A percentile compares a stretch with the other conserved stretches of the same genome.
Evolutionary conservation across 2,888 invertebrate genomes (phyloP).

Genomic region (Orthosia cruda): DNA sequence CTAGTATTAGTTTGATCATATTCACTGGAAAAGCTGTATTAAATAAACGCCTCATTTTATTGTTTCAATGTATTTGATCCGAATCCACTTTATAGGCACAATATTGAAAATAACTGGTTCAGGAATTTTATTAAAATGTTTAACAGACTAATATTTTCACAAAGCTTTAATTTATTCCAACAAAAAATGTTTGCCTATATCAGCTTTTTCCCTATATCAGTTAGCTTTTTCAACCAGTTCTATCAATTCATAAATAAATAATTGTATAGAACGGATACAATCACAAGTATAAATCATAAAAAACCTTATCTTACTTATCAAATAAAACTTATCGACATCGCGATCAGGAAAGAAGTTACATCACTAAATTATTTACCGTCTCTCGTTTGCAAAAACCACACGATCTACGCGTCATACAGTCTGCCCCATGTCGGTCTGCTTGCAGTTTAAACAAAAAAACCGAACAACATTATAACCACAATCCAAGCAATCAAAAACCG

Average conservation of each 20-base stretch:
- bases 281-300: neutral
- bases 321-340: slow-evolving; percentile 54
- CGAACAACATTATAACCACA: slow-evolving; percentile 38
- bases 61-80: slow-evolving; percentile 8
- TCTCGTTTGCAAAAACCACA: slow-evolving; percentile 86
- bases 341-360: slow-evolving; percentile 60
- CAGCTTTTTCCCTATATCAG: neutral
- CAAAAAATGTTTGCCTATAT: neutral
- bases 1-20: too few species aligned
- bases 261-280: neutral
- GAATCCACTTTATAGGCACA: neutral
- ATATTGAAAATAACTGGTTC: slow-evolving; percentile 19
- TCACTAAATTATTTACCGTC: slow-evolving; percentile 83
- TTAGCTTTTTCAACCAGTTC: neutral
- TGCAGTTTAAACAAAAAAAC: slow-evolving; percentile 81
- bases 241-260: neutral
- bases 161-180: neutral
- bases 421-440: slow-evolving; percentile 78
- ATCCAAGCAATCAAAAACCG: slow-evolving; percentile 61
- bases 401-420: slow-evolving; percentile 89
- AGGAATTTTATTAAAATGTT: slow-evolving; percentile 7
- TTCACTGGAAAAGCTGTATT: neutral
- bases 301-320: slow-evolving; percentile 29
- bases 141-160: neutral
- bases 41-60: slow-evolving; percentile 7